Conservation (phyloP, 2,797 vertebrate genomes). For the Echeneis naucrates region DNA sequence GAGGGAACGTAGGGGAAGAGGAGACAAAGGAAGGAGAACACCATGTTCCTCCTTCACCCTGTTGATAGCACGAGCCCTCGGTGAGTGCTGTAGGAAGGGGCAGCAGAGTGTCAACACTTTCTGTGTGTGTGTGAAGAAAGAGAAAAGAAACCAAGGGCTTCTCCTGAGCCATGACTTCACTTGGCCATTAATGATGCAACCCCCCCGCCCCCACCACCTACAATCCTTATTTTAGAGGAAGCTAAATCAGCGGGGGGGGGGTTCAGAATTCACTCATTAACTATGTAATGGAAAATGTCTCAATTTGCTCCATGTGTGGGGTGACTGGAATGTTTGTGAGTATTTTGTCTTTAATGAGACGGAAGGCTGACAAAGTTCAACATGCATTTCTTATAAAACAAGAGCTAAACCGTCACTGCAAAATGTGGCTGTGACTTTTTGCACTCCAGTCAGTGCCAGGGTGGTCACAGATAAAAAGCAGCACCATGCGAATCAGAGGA, state of each 20-base stretch:
- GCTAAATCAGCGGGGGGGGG: conserved; percentile 73
- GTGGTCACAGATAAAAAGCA: conserved; percentile 65
- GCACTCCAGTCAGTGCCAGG: conserved; percentile 35
- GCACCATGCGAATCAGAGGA: conserved; percentile 40
- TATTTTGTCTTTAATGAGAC: conserved; percentile 68
- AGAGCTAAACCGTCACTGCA: conserved; percentile 16
- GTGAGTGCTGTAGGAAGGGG: conserved; percentile 59
- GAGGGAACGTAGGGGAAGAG: conserved; percentile 44
- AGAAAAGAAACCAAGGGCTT: conserved; percentile 49
- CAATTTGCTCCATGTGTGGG: conserved; percentile 76
- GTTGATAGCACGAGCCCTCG: conserved; percentile 45
- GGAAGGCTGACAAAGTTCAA: conserved; percentile 65
- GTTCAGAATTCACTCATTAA: conserved; percentile 79
- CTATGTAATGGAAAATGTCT: conserved; percentile 86
- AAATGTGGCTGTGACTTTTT: conserved; percentile 37
- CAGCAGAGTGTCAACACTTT: conserved; percentile 53
- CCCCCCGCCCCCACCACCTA: conserved; percentile 58
- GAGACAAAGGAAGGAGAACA: conserved; percentile 33
- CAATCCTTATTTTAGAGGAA: conserved; percentile 75
- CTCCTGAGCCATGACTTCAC: conserved; percentile 79
- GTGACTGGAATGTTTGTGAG: conserved; percentile 70
- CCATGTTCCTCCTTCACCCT: conserved; percentile 47
- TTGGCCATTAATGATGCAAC: conserved; percentile 75
- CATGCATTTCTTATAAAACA: conserved; percentile 70
- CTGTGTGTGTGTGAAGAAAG: conserved; percentile 41